Evolutionary conservation across 92 coral and sea anemone genomes (phyloP).

Genomic region (Metridium senile): DNA sequence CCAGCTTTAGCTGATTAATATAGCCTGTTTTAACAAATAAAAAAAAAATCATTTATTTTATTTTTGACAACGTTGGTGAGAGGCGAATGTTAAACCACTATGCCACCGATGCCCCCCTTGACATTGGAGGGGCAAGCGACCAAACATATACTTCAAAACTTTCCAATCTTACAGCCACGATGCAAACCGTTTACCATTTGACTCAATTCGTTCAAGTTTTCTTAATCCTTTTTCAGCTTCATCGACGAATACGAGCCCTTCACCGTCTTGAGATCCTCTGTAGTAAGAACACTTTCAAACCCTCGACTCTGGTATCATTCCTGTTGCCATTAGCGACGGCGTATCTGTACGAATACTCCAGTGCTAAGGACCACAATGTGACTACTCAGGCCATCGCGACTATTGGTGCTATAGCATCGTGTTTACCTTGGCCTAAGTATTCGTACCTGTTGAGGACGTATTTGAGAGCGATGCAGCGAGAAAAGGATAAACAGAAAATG

Average conservation of each 20-base stretch:
- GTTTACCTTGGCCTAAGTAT: conserved; percentile 91
- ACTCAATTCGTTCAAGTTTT: not conserved
- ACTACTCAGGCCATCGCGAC: conserved; percentile 88
- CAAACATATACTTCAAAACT: too few relatives aligned
- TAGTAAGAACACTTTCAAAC: conserved; percentile 64
- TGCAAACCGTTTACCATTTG: not conserved
- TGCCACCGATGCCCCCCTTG: too few relatives aligned
- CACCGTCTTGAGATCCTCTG: conserved; percentile 84
- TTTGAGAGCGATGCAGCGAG: conserved; percentile 70
- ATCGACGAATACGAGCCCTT: conserved; percentile 94
- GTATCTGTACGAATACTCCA: conserved; percentile 82
- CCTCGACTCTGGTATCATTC: conserved; percentile 67
- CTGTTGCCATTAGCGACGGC: conserved; percentile 89
- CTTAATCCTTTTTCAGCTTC: conserved; percentile 49
- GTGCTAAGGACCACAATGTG: conserved; percentile 86
- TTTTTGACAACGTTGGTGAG: too few relatives aligned
- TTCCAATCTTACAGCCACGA: too few relatives aligned
- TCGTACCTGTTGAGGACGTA: conserved; percentile 72
- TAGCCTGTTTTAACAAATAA: too few relatives aligned
- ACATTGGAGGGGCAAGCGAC: too few relatives aligned
- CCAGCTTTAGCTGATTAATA: too few relatives aligned
- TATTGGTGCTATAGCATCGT: conserved; percentile 75
- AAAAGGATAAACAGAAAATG: conserved; percentile 69
- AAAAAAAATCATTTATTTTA: too few relatives aligned
- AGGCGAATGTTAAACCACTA: too few relatives aligned